Conservation (phyloP, 2,113 vertebrate genomes). For the Chaenogobius annularis region DNA sequence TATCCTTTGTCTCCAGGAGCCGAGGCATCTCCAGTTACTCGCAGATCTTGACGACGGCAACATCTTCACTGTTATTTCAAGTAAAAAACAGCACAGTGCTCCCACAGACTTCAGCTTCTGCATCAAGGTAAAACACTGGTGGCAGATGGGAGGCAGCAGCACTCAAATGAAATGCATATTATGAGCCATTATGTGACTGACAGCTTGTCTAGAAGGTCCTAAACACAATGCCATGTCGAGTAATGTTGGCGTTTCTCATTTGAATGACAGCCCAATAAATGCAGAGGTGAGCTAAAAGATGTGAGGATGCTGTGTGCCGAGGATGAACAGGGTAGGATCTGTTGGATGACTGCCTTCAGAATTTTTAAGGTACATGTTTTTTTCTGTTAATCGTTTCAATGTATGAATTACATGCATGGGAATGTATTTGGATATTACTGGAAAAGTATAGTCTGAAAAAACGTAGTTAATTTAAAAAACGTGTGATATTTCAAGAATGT, state of each 20-base stretch:
- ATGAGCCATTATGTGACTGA: constrained; percentile 19
- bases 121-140: constrained; percentile 85
- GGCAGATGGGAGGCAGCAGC: constrained; percentile 18
- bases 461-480: no score
- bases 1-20: constrained; percentile 82
- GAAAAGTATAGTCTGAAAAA: background rate
- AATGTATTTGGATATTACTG: background rate
- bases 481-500: no score
- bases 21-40: constrained; percentile 92
- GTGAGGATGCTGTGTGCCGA: constrained; percentile 92
- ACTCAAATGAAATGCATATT: constrained; percentile 20
- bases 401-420: background rate
- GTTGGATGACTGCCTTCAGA: constrained; percentile 95
- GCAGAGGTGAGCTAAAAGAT: constrained; percentile 87
- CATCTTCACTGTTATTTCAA: constrained; percentile 85
- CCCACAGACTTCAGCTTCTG: constrained; percentile 94
- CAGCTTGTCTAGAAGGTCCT: background rate
- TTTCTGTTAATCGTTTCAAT: background rate
- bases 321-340: constrained; percentile 88
- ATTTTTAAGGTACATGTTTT: constrained; percentile 90
- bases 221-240: background rate
- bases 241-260: constrained; percentile 4
- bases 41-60: constrained; percentile 93
- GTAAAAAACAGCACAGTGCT: constrained; percentile 88
- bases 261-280: constrained; percentile 85